Evolutionary conservation across 1,140 invertebrate species (phyloP), one percentile per base, ranked within the genome.

Genomic region (Anastrepha obliqua): DNA sequence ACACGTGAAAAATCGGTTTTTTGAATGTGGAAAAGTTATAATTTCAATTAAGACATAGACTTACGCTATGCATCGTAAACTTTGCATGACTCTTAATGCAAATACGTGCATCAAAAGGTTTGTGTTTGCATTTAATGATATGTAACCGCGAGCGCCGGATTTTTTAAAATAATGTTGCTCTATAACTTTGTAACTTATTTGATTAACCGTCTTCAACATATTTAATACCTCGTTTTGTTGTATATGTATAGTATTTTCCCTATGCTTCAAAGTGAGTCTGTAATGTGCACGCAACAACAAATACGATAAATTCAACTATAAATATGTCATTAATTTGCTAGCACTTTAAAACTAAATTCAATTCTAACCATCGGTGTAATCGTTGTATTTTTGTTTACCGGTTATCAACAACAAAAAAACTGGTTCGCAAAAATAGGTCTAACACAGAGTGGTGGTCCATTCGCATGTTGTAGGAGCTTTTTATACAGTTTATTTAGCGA

Each of bases 391-490:
- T 51, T 74, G 8, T 74, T 74, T 51, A 74, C 20, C n/a, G 47
- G 44, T 81, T 20, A 9, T 55, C 74, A 55, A 58, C 44, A 74
- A 44, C 17, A 4, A 42, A 81, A 55, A 81, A 55, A 8, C 5
- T 51, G 47, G 8, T 55, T 58, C 55, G 51, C 47, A 81, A 17
- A 55, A 20, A 55, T 29, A 55, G n/a, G n/a, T 55, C 47, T 29
- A 81, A 81, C 44, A 55, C n/a, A 51, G 42, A 55, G n/a, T 81
- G 74, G 74, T 81, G 74, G 74, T 81, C 74, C 74, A 55, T 81
- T 81, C 15, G n/a, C 44, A 11, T 55, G 42, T 20, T 81, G n/a
- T 81, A 58, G 74, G 42, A 51, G 47, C 44, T 55, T 67, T 67
- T 39, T 62, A 29, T 67, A 20, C 6, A 39, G 64, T 11, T 81